Percentiles rank a stretch among this genome's conserved stretches.
phyloP scores from a whole-genome alignment of 2,888 invertebrate species.

The Amphipyra berbera region DNA sequence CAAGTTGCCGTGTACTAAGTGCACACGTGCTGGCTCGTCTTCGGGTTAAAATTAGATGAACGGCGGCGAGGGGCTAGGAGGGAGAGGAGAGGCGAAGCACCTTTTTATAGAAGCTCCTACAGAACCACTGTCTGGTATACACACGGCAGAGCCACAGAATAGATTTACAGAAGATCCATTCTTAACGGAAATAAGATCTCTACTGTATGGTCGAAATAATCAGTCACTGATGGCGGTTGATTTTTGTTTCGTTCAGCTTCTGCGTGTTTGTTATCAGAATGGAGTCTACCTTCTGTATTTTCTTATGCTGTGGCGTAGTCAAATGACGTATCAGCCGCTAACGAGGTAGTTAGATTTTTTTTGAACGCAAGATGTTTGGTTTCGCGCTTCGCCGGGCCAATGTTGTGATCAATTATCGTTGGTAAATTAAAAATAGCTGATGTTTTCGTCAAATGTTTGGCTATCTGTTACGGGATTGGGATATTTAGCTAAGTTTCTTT shows the following conservation, averaged over 20 bases:
- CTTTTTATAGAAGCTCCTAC: conserved; percentile 87
- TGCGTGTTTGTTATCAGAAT: conserved; percentile 4
- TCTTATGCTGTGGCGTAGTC: conserved; percentile 37
- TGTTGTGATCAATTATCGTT: conserved; percentile 59
- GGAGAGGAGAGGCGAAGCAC: conserved; percentile 75
- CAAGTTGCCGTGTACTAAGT: conserved; percentile 83
- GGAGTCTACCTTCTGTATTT: conserved; percentile 43
- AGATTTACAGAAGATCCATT: conserved; percentile 39
- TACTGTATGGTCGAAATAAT: background rate
- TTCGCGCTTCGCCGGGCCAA: conserved; percentile 56
- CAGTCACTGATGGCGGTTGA: conserved; percentile 2
- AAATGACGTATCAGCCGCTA: conserved; percentile 77
- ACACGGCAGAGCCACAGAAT: conserved; percentile 59
- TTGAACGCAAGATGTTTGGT: conserved; percentile 59
- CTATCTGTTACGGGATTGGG: conserved; percentile 21
- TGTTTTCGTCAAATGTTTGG: conserved; percentile 50
- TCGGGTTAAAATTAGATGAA: conserved; percentile 84
- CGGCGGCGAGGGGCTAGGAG: conserved; percentile 63
- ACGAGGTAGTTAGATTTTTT: conserved; percentile 66
- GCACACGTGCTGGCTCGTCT: conserved; percentile 87
- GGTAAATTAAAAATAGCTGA: conserved; percentile 50
- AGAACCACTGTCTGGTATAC: conserved; percentile 77
- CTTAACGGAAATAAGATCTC: conserved; percentile 1
- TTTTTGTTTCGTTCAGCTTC: conserved; percentile 4
- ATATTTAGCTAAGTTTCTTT: background rate